phyloP scores from a whole-genome alignment of 53 echinoderm and acorn worm genomes.

The Zoroaster sp. region DNA sequence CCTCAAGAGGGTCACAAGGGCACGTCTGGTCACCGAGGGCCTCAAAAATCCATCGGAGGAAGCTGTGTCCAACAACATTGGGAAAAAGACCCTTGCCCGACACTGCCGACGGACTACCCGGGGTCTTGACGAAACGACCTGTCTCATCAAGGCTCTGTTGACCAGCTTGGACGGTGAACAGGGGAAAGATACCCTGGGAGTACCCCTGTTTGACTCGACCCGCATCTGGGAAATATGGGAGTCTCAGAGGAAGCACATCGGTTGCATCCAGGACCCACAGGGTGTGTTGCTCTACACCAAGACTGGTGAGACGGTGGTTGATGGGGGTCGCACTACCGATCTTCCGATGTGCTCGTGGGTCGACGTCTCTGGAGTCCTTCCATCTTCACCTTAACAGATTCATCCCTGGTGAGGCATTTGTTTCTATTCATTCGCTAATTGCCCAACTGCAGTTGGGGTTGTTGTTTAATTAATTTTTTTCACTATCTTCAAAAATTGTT shows the following conservation, averaged over 20 bases:
- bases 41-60: neutral
- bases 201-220: constrained; percentile 57
- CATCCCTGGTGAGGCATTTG: constrained; percentile 63
- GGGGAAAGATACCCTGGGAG: constrained; percentile 69
- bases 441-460: no score
- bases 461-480: no score
- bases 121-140: constrained; percentile 53
- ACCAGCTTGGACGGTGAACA: constrained; percentile 47
- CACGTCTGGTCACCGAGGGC: neutral
- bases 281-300: constrained; percentile 65
- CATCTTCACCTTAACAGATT: constrained; percentile 71
- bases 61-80: neutral
- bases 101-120: constrained; percentile 16
- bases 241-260: constrained; percentile 62
- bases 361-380: constrained; percentile 76
- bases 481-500: no score
- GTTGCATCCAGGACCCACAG: constrained; percentile 69
- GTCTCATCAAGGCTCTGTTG: constrained; percentile 53
- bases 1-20: neutral
- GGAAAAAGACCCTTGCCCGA: neutral
- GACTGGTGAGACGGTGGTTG: constrained; percentile 50
- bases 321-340: constrained; percentile 54
- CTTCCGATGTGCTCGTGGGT: constrained; percentile 71
- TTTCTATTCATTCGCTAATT: no score
- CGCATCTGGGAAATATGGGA: constrained; percentile 63